Evolutionary conservation across 2,113 vertebrate species (phyloP).

Genomic region (Danio rerio): DNA sequence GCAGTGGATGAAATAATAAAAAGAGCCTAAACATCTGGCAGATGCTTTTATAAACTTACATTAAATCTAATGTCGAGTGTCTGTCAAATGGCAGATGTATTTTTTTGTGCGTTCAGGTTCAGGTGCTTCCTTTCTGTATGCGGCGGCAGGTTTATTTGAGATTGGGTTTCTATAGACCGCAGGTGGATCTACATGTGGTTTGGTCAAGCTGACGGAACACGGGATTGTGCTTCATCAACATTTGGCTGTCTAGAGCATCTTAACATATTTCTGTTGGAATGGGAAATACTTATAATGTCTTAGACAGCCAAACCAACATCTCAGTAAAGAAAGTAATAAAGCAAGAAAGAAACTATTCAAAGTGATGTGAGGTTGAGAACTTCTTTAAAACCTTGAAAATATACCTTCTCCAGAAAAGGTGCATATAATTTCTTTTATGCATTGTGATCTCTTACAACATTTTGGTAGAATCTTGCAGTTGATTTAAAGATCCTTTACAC

Average conservation of each 20-base stretch:
- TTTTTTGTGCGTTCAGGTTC: background rate
- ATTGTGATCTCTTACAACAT: background rate
- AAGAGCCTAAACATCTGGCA: background rate
- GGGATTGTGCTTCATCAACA: conserved; percentile 23
- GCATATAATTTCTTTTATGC: background rate
- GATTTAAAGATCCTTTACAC: background rate
- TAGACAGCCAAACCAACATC: conserved; percentile 27
- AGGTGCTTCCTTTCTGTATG: conserved; percentile 13
- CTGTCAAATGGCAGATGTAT: background rate
- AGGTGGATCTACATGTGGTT: conserved; percentile 18
- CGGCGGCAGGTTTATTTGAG: conserved; percentile 11
- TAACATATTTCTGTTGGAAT: conserved; percentile 29
- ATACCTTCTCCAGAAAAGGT: background rate
- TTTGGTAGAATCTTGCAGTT: background rate
- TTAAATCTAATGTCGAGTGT: background rate
- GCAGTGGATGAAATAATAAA: too few relatives aligned
- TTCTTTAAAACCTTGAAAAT: background rate
- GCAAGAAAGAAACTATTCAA: conserved; percentile 18
- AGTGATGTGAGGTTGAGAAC: background rate
- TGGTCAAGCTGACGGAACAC: background rate
- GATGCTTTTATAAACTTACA: background rate
- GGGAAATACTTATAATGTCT: background rate
- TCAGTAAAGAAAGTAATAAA: conserved; percentile 4
- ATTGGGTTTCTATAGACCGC: background rate
- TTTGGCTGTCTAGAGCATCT: conserved; percentile 25